Base-by-base conservation (phyloP, 2,113 vertebrate species). In the Nipponia nippon region DNA sequence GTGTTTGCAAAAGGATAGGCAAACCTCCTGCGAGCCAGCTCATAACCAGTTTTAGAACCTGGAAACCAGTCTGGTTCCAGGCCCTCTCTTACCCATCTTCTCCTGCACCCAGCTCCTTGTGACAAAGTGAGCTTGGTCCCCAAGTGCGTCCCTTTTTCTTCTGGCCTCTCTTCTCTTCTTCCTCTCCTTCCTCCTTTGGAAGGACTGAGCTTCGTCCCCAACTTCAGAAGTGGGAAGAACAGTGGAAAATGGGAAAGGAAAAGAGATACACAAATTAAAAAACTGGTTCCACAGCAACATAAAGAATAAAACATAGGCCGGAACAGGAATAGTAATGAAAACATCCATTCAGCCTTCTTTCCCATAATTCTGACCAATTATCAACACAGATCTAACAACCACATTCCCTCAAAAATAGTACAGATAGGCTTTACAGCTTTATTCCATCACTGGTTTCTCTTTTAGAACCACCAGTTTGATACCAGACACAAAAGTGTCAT, bases 141-240 rank as follows among this genome's bases (percentile, higher is more conserved):
- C 98, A 99, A 0, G 98, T 98, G 32, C 99, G 98, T 21, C 99
- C 99, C 92, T 99, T 99, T 95, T 99, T 99, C 96, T 99, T 99
- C 52, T 99, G 98, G 26, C 98, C 98, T 94, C 98, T 99, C 97
- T 98, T 99, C 90, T 99, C 99, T 42, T 98, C 98, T 49, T 99
- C 99, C 1, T 98, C 98, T 66, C 98, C 99, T 61, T 99, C 99
- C 11, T 99, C 99, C 79, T 97, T 99, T 26, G 98, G 98, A 73
- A 98, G 93, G 26, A 97, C 97, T 27, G 99, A 97, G 95, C 83
- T 98, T 87, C 98, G 98, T 55, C 98, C 98, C 99, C 99, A 99
- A 99, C 99, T 99, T 97, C 75, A 80, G 79, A 96, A 34, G 62
- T 20, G 23, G 46, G 12, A 92, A 75, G 49, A 84, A 89, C 10